Conservation (phyloP, 2,113 vertebrate genomes). For the Paramormyrops kingsleyae region DNA sequence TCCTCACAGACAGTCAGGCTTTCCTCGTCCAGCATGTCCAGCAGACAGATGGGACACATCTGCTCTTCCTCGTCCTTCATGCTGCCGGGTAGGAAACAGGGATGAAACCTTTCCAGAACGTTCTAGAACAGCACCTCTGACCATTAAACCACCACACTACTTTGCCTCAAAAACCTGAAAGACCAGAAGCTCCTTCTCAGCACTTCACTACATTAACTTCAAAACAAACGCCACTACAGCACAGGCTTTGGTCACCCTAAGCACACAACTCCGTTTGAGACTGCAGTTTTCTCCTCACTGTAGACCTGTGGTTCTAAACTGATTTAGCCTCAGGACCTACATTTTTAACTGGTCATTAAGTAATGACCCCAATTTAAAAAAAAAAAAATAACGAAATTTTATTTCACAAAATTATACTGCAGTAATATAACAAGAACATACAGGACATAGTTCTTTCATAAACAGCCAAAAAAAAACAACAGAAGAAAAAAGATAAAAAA, state of each 20-base stretch:
- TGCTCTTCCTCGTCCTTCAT: constrained; percentile 87
- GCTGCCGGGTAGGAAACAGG: constrained; percentile 40
- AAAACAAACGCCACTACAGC: background rate
- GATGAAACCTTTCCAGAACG: background rate
- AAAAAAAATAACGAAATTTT: background rate
- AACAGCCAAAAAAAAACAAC: background rate
- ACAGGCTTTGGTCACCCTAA: background rate
- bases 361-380: background rate
- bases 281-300: background rate
- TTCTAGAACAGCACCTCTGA: background rate
- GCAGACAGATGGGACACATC: constrained; percentile 83
- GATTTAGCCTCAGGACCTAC: background rate
- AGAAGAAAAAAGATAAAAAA: too few relatives aligned
- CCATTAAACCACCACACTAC: background rate
- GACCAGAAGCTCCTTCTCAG: background rate
- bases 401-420: background rate
- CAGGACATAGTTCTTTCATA: background rate
- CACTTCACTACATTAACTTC: background rate
- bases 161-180: background rate
- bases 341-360: background rate
- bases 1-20: constrained; percentile 82
- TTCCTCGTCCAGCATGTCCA: constrained; percentile 87
- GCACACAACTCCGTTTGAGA: background rate
- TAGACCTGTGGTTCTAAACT: background rate
- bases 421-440: background rate